Evolutionary conservation across 2,888 invertebrate genomes (phyloP), one percentile per base, ranked within the genome.

Genomic region (Argyresthia goedartella): DNA sequence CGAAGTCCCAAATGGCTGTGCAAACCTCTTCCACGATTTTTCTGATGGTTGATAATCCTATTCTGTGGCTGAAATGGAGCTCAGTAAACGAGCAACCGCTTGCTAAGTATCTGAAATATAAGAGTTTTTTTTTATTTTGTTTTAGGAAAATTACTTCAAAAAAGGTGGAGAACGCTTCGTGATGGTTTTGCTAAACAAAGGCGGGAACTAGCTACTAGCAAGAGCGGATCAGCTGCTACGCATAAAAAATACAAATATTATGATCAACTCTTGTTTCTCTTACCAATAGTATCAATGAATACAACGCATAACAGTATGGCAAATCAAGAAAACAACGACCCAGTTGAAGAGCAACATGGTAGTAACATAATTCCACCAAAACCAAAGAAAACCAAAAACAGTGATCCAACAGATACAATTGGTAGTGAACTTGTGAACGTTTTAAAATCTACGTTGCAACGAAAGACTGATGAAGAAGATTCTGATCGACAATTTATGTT

Each of bases 261-360:
- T 49, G 43, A 54, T 46, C 51, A 55, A 55, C 53, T 55, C 49
- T 45, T 53, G 49, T 53, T 55, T 55, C 53, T 55, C 47, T 52
- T 50, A 49, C 53, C 53, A 34, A 46, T 55, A 25, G 49, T 51
- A 33, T 36, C 51, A 49, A 55, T 43, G 36, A 55, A 53, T 52
- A 55, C 14, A 55, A 53, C 51, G 34, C 41, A 53, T n/a, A 53
- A 55, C 46, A 55, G 55, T 53, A 49, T 50, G 50, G 46, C 43
- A 53, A 51, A 34, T 52, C 48, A 55, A 51, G 55, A 55, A 49
- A 41, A 53, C 47, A 55, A 50, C 43, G 53, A 53, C 44, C 49
- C 53, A 51, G 53, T 55, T 45, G 49, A 51, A 45, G 45, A 46
- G 42, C 49, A 33, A 51, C 46, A 49, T 51, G 49, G 48, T 44